Base-by-base conservation (phyloP, 2,113 vertebrate species). In the Neogobius melanostomus region DNA sequence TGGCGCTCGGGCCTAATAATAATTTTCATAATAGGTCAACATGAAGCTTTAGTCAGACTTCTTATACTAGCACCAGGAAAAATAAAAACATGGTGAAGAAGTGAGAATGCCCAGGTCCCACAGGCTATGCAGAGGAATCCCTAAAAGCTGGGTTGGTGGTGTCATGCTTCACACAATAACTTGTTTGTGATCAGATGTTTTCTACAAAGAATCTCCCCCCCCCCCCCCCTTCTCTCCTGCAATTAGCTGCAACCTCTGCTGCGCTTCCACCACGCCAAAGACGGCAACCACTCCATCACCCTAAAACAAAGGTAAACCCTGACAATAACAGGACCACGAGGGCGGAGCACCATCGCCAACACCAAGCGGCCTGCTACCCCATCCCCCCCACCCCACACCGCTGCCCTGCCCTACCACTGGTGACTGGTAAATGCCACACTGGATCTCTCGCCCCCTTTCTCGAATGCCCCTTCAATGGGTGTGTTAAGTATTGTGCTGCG, bases 401-500 rank as follows among this genome's bases (percentile, higher is more conserved):
- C 75, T 88, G 83, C 71, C 89, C 81, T 77, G 78, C 77, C 77
- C 77, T 78, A 11, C 72, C 72, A 71, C 75, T 53, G 82, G 75
- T 86, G 83, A 87, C 86, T 87, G 90, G 87, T 91, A 91, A 92
- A 91, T 90, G 88, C 87, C 91, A 92, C 87, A 90, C 88, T 89
- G 88, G 85, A 82, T 86, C 86, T 87, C 83, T 87, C 80, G 28
- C 62, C 84, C 28, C 88, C 84, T 90, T 90, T 89, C 86, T 86
- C 71, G 62, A 74, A 82, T 78, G 77, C 71, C 79, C 64, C 82
- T 79, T 89, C 80, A 84, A 87, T 89, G 84, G 87, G 85, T 91
- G 92, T 90, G 90, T 92, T 93, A 92, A 91, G 90, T 86, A 93
- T 93, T 93, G 90, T 94, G 87, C 68, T 62, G 90, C 83, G 54